Percentiles rank a stretch among this genome's conserved stretches.
Conservation (phyloP, 35 echinoderm and acorn worm genomes). For the Diadema setosum region DNA sequence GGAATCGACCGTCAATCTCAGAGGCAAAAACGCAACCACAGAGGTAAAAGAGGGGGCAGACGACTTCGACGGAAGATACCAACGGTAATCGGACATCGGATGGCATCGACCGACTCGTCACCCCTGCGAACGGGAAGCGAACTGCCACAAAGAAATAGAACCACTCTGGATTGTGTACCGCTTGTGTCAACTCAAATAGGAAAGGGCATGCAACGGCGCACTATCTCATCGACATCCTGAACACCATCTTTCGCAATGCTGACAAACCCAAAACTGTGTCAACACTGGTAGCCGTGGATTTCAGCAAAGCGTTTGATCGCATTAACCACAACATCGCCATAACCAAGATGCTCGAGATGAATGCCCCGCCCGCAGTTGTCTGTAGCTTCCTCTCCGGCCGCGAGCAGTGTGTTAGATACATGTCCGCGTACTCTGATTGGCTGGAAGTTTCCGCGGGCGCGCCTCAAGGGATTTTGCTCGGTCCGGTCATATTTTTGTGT, state of each 20-base stretch:
- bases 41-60: too few species aligned
- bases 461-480: constrained; percentile 7
- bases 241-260: constrained; percentile 10
- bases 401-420: constrained; percentile 1
- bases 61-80: too few species aligned
- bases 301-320: constrained; percentile 45
- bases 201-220: constrained; percentile 35
- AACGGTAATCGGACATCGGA: too few species aligned
- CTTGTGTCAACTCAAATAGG: too few species aligned
- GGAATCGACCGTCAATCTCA: too few species aligned
- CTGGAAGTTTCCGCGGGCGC: neutral
- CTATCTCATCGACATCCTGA: constrained; percentile 29
- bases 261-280: constrained; percentile 16
- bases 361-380: neutral
- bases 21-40: too few species aligned
- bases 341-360: constrained; percentile 15
- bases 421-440: neutral
- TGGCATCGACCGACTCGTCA: too few species aligned
- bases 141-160: too few species aligned
- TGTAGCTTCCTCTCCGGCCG: neutral
- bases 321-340: constrained; percentile 15
- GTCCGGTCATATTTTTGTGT: too few species aligned
- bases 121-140: too few species aligned
- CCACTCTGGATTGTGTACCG: too few species aligned
- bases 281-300: constrained; percentile 35